Evolutionary conservation across 2,888 invertebrate species (phyloP).

Genomic region (Imbricaverruca yamaguchii): DNA sequence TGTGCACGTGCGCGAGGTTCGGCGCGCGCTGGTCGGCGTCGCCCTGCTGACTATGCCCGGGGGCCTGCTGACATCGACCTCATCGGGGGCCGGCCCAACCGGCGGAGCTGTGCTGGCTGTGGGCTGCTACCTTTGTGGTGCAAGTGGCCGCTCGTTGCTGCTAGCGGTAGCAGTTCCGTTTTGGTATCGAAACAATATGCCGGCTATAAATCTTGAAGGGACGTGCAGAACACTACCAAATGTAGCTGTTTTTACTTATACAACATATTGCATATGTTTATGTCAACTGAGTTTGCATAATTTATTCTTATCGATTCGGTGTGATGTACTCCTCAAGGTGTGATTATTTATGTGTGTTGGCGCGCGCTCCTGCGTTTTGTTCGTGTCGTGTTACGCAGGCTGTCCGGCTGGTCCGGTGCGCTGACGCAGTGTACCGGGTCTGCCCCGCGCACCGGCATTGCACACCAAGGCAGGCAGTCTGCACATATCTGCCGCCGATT

Average conservation of each 20-base stretch:
- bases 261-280: background rate
- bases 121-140: background rate
- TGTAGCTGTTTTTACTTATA: background rate
- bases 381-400: background rate
- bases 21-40: too few species aligned
- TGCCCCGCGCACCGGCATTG: background rate
- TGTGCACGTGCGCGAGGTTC: too few species aligned
- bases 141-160: too few species aligned
- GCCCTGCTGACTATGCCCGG: too few species aligned
- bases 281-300: background rate
- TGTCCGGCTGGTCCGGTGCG: background rate
- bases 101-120: background rate
- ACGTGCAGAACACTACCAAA: background rate
- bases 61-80: too few species aligned
- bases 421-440: background rate
- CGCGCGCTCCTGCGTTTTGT: background rate
- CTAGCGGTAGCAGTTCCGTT: background rate
- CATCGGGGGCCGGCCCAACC: too few species aligned
- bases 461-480: background rate
- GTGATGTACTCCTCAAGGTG: background rate
- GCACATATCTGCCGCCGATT: conserved; percentile 18
- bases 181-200: background rate
- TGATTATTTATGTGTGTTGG: too few species aligned
- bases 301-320: background rate
- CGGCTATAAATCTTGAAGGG: background rate